Base-by-base conservation (phyloP, 2,113 vertebrate species). In the Motacilla tschutschensis region DNA sequence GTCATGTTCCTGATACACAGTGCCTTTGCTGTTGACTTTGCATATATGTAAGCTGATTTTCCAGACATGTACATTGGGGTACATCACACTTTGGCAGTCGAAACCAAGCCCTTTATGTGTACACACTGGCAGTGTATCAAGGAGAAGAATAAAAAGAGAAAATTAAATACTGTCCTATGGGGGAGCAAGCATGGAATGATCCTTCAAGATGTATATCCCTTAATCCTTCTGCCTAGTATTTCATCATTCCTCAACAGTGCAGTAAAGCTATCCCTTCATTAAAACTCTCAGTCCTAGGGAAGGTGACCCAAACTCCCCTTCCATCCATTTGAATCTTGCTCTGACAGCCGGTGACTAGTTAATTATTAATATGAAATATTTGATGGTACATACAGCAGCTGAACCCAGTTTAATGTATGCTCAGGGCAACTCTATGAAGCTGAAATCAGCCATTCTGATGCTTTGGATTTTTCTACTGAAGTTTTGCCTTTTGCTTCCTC, bases 321-420 rank as follows among this genome's bases (percentile, higher is more conserved):
- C 91, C 89, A 89, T 93, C 83, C 90, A 91, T 95, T 87, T 95
- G 95, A 96, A 93, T 93, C 87, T 93, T 88, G 85, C 86, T 95
- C 78, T 93, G 88, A 95, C 88, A 95, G 88, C 86, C 87, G 50
- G 88, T 87, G 70, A 90, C 93, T 91, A 94, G 90, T 96, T 94
- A 95, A 96, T 96, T 96, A 96, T 96, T 97, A 94, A 96, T 93
- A 88, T 87, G 93, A 96, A 96, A 83, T 96, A 95, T 94, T 92
- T 96, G 94, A 89, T 75, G 91, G 88, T 79, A 89, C 91, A 83
- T 43, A 85, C 85, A 95, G 84, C 86, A 94, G 94, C 95, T 95
- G 95, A 96, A 91, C 91, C 88, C 62, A 5, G 60, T 55, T 85
- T 94, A 94, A 91, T 88, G 58, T 79, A 91, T 90, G 93, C 93